A percentile compares a stretch with the other conserved stretches of the same genome.
phyloP scores from a whole-genome alignment of 2,888 invertebrate species.

The Hymenopus coronatus region DNA sequence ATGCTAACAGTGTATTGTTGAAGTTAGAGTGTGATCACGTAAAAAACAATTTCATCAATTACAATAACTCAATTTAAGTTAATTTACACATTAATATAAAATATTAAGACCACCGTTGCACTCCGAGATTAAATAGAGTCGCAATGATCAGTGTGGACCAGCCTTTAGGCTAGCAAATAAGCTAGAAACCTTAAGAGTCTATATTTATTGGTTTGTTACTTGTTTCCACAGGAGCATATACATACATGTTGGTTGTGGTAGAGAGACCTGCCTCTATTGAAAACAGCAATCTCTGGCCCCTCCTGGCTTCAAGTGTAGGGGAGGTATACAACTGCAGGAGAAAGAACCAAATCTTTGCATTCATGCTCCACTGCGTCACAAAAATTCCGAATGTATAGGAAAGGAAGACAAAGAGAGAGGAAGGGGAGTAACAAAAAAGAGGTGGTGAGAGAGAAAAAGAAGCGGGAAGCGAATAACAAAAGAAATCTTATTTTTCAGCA shows the following conservation, averaged over 20 bases:
- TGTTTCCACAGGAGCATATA: background rate
- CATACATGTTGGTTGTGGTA: background rate
- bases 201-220: background rate
- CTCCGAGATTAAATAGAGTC: too few species aligned
- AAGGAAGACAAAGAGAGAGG: background rate
- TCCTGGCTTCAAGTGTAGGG: background rate
- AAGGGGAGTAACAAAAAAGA: background rate
- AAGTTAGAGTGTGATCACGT: too few species aligned
- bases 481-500: background rate
- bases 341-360: background rate
- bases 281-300: background rate
- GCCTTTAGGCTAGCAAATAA: background rate
- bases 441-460: background rate
- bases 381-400: background rate
- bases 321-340: background rate
- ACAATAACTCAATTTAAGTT: too few species aligned
- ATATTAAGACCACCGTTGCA: too few species aligned
- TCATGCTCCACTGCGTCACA: background rate
- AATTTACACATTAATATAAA: too few species aligned
- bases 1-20: too few species aligned
- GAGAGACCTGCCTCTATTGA: background rate
- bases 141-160: too few species aligned
- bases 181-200: background rate
- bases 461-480: background rate
- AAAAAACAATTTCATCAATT: too few species aligned